Conservation (phyloP, 2,888 invertebrate genomes). For the Pelosia muscerda region DNA sequence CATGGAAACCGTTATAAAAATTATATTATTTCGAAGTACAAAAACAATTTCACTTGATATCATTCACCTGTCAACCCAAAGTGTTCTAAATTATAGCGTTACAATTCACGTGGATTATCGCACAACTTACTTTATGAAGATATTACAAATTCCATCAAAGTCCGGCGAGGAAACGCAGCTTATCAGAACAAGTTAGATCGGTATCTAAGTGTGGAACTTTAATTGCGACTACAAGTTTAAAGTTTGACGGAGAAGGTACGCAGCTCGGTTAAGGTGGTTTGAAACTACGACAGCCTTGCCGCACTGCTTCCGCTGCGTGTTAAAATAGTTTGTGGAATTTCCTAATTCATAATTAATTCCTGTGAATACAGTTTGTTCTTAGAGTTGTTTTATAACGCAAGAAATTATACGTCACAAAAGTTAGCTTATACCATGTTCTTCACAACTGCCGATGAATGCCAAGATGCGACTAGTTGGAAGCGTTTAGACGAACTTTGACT, state of each 20-base stretch:
- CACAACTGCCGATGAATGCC: not conserved
- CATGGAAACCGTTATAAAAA: not conserved
- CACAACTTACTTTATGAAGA: constrained; percentile 42
- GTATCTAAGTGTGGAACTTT: constrained; percentile 38
- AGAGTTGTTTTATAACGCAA: not conserved
- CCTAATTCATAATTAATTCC: not conserved
- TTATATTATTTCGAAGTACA: constrained; percentile 1
- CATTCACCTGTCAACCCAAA: constrained; percentile 15
- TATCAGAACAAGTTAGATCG: constrained; percentile 38
- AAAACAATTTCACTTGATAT: constrained; percentile 33
- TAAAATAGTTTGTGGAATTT: constrained; percentile 6
- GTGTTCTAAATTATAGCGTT: constrained; percentile 19
- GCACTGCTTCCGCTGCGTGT: not conserved
- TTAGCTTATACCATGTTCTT: not conserved
- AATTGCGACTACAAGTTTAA: constrained; percentile 36
- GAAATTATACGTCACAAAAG: not conserved
- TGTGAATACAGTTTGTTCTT: not conserved
- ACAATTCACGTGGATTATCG: constrained; percentile 29
- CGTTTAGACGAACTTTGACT: no score
- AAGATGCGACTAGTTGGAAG: not conserved
- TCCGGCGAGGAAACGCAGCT: constrained; percentile 32
- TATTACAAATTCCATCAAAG: constrained; percentile 49
- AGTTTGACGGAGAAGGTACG: constrained; percentile 12
- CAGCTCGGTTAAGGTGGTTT: constrained; percentile 9
- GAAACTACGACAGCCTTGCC: constrained; percentile 1